Base-by-base conservation (phyloP, 92 coral and sea anemone genomes). In the Actinostola sp. region DNA sequence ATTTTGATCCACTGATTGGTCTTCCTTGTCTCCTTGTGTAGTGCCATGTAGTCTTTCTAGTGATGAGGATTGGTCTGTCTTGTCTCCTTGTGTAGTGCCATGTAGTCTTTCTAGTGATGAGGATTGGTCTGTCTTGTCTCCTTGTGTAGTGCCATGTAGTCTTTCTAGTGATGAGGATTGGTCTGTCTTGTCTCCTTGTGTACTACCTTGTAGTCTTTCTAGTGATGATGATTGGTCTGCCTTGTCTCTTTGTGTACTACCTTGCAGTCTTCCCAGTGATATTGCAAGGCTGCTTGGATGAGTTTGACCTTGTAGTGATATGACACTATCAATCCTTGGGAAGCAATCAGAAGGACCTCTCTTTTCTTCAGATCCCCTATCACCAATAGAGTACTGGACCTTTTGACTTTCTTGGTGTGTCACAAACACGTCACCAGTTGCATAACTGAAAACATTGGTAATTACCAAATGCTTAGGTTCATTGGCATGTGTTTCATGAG, bases 361-460 rank as follows among this genome's bases (percentile, higher is more conserved):
- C 1, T 57, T 30, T 11, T 29, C 63, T 12, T 27, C 19, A 2
- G 28, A 1, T 36, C 42, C 42, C 11, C 4, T 11, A 36, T 11
- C 11, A 5, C n/a, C 63, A 1, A 6, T 17, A 8, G 39, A 29
- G 14, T 3, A 9, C 27, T 25, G 36, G 17, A 27, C 39, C 13
- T 7, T 53, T 5, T 7, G 26, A 19, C 39, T 19, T 57, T 57
- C 39, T 27, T 57, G 63, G 39, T 3, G 0, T 27, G 36, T 6
- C 3, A 4, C 13, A 26, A 3, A 10, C 4, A 52, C 59, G 1
- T 52, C 30, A 52, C 30, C 30, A 21, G 63, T 57, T 2, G 63
- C 63, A 57, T 57, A 57, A 30, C 63, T 57, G 13, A 57, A 57
- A 8, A 57, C 63, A 27, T 57, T 57, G n/a, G 63, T 1, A 26